Percentiles rank a stretch among this genome's conserved stretches.
Evolutionary conservation across 1,140 invertebrate genomes (phyloP).

Genomic region (Caerostris darwini): DNA sequence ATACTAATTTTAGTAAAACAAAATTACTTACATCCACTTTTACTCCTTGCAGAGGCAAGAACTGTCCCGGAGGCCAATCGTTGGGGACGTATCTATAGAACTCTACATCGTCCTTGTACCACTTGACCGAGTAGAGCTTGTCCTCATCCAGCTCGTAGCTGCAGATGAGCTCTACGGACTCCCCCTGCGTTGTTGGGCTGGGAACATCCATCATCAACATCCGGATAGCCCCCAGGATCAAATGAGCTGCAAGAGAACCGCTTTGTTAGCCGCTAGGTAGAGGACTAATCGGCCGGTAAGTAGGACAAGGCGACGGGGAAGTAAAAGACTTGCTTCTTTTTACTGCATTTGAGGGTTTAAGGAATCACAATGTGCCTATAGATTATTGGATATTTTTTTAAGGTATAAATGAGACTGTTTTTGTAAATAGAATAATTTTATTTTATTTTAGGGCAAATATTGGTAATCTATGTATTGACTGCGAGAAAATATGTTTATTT

Average conservation of each 20-base stretch:
- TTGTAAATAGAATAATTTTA: too few relatives aligned
- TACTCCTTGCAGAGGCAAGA: slow-evolving; percentile 89
- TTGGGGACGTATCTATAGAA: slow-evolving; percentile 90
- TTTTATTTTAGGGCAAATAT: too few relatives aligned
- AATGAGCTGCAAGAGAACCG: slow-evolving; percentile 84
- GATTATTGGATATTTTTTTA: too few relatives aligned
- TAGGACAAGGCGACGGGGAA: not conserved
- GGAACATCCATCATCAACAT: slow-evolving; percentile 85
- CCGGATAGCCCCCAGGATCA: slow-evolving; percentile 71
- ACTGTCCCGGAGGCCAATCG: slow-evolving; percentile 87
- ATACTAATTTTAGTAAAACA: too few relatives aligned
- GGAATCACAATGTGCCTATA: too few relatives aligned
- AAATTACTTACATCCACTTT: slow-evolving; percentile 89
- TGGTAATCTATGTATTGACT: too few relatives aligned
- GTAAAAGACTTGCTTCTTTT: not conserved
- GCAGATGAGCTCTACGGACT: slow-evolving; percentile 87
- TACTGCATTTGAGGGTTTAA: too few relatives aligned
- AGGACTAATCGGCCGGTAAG: not conserved
- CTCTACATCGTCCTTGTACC: slow-evolving; percentile 90
- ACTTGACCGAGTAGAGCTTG: slow-evolving; percentile 89
- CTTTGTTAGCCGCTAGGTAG: not conserved
- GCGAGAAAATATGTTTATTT: too few relatives aligned
- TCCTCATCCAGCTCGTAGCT: slow-evolving; percentile 89
- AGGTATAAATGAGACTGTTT: too few relatives aligned
- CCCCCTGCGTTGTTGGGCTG: slow-evolving; percentile 86